These are phyloP conservation scores for Drosophila heteroneura DNA, from an alignment of 2,888 invertebrate species.

Conservation along the genomic window DNA sequence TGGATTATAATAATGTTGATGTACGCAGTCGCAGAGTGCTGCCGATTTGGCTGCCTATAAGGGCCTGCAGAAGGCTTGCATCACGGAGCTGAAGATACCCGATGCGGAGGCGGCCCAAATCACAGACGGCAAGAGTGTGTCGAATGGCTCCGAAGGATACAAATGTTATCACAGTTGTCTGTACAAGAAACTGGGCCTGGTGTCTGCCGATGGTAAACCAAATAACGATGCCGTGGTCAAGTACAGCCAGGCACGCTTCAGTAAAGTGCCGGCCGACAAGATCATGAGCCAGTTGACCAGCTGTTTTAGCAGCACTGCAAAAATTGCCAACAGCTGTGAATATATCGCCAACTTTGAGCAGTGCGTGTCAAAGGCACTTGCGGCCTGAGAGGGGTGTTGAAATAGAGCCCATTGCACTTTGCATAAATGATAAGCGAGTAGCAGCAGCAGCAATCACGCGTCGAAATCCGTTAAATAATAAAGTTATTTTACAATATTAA, in stretches of 20 bases:
- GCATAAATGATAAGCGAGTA: slow-evolving; percentile 47
- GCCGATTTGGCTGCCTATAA: slow-evolving; percentile 54
- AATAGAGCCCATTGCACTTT: slow-evolving; percentile 9
- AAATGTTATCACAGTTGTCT: slow-evolving; percentile 67
- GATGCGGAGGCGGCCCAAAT: slow-evolving; percentile 50
- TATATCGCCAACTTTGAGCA: slow-evolving; percentile 50
- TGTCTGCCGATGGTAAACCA: slow-evolving; percentile 39
- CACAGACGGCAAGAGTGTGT: slow-evolving; percentile 40
- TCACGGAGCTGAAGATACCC: slow-evolving; percentile 58
- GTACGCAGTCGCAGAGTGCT: slow-evolving; percentile 45
- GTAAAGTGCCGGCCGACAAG: slow-evolving; percentile 50
- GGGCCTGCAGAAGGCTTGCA: slow-evolving; percentile 54
- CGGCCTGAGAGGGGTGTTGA: slow-evolving; percentile 30
- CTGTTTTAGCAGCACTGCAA: slow-evolving; percentile 32
- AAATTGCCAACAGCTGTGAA: slow-evolving; percentile 43
- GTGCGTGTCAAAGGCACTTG: slow-evolving; percentile 57
- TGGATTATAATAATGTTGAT: not conserved
- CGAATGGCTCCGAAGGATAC: slow-evolving; percentile 48
- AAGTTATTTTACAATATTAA: slow-evolving; percentile 72
- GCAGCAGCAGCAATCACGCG: slow-evolving; percentile 46
- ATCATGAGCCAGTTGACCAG: slow-evolving; percentile 41
- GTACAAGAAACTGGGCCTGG: slow-evolving; percentile 62
- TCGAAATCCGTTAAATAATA: slow-evolving; percentile 66
- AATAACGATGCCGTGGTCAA: slow-evolving; percentile 51
- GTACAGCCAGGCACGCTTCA: slow-evolving; percentile 37